These are phyloP conservation scores for Caenorhabditis sp. DNA, from an alignment of 2,888 invertebrate genomes.

Conservation along the genomic window DNA sequence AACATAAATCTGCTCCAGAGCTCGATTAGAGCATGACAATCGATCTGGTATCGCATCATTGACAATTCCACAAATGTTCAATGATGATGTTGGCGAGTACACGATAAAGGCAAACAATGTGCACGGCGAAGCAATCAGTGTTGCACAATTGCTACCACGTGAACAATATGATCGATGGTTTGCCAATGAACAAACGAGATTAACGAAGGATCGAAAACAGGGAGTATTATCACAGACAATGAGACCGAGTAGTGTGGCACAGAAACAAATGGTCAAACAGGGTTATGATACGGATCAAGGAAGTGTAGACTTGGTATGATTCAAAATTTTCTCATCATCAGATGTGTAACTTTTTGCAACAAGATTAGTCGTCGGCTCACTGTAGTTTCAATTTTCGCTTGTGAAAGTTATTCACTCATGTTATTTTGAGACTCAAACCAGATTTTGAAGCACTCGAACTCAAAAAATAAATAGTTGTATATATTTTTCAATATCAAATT, in stretches of 20 bases:
- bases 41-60: conserved; percentile 88
- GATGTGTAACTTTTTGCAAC: no score
- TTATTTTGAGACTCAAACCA: no score
- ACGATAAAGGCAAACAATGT: conserved; percentile 83
- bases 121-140: conserved; percentile 91
- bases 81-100: conserved; percentile 82
- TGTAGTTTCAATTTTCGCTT: no score
- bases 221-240: conserved; percentile 48
- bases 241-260: conserved; percentile 49
- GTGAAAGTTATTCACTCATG: no score
- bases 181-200: conserved; percentile 71
- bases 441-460: no score
- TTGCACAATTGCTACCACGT: conserved; percentile 76
- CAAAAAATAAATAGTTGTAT: no score
- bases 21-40: conserved; percentile 85
- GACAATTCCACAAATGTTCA: conserved; percentile 90
- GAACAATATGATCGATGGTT: conserved; percentile 71
- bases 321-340: no score
- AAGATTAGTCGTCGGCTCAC: no score
- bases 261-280: conserved; percentile 52
- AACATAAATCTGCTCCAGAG: conserved; percentile 76
- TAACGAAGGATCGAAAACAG: conserved; percentile 68
- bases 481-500: no score
- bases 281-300: conserved; percentile 51
- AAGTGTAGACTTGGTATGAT: conserved; percentile 43